A percentile compares a stretch with the other conserved stretches of the same genome.
Evolutionary conservation across 2,888 invertebrate species (phyloP).

Genomic region (Rhamnusium bicolor): DNA sequence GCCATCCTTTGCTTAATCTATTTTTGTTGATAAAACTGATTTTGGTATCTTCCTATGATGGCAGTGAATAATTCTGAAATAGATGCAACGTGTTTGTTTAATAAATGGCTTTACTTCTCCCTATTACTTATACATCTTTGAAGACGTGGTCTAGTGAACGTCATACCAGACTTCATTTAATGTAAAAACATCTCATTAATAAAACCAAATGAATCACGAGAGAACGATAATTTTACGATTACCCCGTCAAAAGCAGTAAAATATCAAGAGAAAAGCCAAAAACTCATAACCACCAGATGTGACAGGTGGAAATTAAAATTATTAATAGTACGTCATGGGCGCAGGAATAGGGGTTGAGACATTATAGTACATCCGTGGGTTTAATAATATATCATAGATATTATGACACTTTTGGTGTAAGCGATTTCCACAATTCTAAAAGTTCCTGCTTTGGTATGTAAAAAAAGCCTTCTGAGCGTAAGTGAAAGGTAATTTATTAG

Average conservation of each 20-base stretch:
- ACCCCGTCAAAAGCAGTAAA: not conserved
- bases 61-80: not conserved
- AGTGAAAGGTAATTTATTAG: not conserved
- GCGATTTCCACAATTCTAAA: not conserved
- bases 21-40: not conserved
- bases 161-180: conserved; percentile 12
- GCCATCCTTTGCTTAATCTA: not conserved
- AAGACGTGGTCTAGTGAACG: not conserved
- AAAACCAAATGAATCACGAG: not conserved
- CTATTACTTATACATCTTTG: conserved; percentile 6
- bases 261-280: not conserved
- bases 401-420: not conserved
- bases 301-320: conserved; percentile 4
- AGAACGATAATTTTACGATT: conserved; percentile 2
- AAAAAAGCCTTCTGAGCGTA: not conserved
- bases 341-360: not conserved
- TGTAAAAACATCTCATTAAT: conserved; percentile 7
- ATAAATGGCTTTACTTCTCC: not conserved
- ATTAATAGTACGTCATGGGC: conserved; percentile 5
- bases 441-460: not conserved
- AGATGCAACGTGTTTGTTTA: not conserved
- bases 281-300: conserved; percentile 1
- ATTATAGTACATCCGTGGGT: not conserved
- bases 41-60: not conserved
- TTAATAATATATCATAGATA: not conserved